Base-by-base conservation (phyloP, 2,797 vertebrate genomes). In the Sciurus carolinensis region DNA sequence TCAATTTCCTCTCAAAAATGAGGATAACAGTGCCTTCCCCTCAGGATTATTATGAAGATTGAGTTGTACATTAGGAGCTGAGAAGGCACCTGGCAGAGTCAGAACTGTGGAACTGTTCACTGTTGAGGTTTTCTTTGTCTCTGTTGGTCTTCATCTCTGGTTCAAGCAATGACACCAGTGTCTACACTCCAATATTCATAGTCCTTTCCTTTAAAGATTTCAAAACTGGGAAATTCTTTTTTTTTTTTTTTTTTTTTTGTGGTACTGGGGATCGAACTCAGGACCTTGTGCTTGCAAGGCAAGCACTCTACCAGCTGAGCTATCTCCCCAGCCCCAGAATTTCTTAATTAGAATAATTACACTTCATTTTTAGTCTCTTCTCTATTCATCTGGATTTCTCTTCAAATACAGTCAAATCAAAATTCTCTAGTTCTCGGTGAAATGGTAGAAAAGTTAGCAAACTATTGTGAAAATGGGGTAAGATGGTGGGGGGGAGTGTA, bases 161-260 rank as follows among this genome's bases (percentile, higher is more conserved):
- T 2, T 39, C 57, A 5, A 36, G 54, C 33, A 33, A 20, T 2
- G 26, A 24, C 4, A n/a, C 12, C 9, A 22, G 59, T 3, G 2
- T 18, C 66, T 36, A 8, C 1, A 7, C 4, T 17, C 67, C 4
- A 47, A 13, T 0, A 64, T 3, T 72, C 50, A 90, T 20, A n/a
- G 42, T 33, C 59, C 39, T 62, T 72, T 26, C 76, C 42, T 84
- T 79, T 50, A 33, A 79, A 57, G 42, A 83, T 59, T 90, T 50
- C 91, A 67, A 91, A 94, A 50, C 20, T 14, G 54, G 90, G 30
- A 75, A 91, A 67, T 82, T 52, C 64, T 62, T 72, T 39, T 39
- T 39, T 39, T 39, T 39, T 39, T 39, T 39, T 39, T 39, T 39
- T 39, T 39, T 39, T 39, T 39, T 39, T 39, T 39, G 39, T 39